Base-by-base conservation (phyloP, 2,113 vertebrate genomes). In the Nothocercus julius region DNA sequence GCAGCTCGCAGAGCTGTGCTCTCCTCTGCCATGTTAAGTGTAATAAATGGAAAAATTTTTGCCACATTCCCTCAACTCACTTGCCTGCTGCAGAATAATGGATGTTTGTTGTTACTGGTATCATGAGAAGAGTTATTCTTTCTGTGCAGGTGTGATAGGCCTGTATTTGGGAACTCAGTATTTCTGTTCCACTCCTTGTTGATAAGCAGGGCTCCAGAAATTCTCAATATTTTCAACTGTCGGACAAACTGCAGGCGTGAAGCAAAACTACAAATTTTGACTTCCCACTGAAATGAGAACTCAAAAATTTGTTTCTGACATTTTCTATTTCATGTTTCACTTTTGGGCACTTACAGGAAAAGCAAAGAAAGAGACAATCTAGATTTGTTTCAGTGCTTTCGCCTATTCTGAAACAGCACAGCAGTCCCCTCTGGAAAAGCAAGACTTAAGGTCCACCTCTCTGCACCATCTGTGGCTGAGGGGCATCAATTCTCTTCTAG, bases 11-110 rank as follows among this genome's bases (percentile, higher is more conserved):
- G 9, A 76, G 58, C 58, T 87, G 70, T 70, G 34, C 82, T 93
- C 74, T 87, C 87, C 84, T 91, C 84, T 63, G 56, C 84, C 54
- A 84, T 2, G 1, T 47, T 63, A 30, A 7, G 13, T 81, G 69
- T 54, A 90, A 87, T 34, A 94, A 86, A 89, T n/a, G 62, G 63
- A 47, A 79, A 83, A 92, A 38, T n/a, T 44, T 62, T 93, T 83
- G 32, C 44, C 62, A 79, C 53, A 53, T 87, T 22, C 9, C 34
- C 38, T 9, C 16, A 47, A 28, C 78, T 76, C 51, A 27, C 49
- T 82, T 69, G 40, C 76, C 89, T 69, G 81, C 17, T 44, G 44
- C n/a, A 2, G 3, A 73, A 88, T 88, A 85, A 90, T 12, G 22
- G 72, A 69, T 68, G 25, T 25, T 34, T 79, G 84, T 44, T 79